Conservation (phyloP, 2,113 vertebrate genomes). For the Thalassarche chlororhynchos region DNA sequence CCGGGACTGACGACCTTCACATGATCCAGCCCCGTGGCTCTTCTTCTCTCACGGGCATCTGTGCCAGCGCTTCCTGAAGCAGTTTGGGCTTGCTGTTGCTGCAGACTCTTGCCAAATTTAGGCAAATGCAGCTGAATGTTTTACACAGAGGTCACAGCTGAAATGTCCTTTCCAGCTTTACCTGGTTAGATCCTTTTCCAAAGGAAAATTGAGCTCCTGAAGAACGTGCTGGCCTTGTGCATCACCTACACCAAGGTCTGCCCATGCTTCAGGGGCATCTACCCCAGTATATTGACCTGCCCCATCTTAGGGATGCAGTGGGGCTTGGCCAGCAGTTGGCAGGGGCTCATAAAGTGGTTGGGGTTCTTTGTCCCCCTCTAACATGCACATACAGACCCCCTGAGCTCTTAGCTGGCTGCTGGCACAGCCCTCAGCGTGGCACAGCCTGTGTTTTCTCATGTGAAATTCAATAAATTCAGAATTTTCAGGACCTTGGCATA, state of each 20-base stretch:
- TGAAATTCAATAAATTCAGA: conserved; percentile 51
- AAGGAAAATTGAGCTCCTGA: neutral
- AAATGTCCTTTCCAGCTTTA: neutral
- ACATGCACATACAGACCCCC: neutral
- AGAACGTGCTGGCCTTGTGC: neutral
- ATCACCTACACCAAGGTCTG: neutral
- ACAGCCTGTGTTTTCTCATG: conserved; percentile 32
- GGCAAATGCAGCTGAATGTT: neutral
- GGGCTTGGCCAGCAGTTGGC: neutral
- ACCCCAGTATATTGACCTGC: neutral
- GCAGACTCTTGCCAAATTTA: neutral
- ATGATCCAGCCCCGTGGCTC: neutral
- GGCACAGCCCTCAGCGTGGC: neutral
- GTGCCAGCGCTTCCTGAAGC: neutral
- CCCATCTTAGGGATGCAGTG: neutral
- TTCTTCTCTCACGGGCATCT: neutral
- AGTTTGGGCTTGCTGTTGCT: neutral
- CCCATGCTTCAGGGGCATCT: neutral
- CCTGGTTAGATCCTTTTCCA: neutral
- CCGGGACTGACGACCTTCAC: fast-evolving
- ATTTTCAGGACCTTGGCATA: conserved; percentile 35
- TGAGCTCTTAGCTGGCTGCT: neutral
- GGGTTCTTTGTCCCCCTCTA: neutral
- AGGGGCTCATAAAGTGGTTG: neutral
- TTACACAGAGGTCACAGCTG: neutral